Evolutionary conservation across 2,888 invertebrate species (phyloP), one percentile per base, ranked within the genome.

Genomic region (Mimumesa dahlbomi): DNA sequence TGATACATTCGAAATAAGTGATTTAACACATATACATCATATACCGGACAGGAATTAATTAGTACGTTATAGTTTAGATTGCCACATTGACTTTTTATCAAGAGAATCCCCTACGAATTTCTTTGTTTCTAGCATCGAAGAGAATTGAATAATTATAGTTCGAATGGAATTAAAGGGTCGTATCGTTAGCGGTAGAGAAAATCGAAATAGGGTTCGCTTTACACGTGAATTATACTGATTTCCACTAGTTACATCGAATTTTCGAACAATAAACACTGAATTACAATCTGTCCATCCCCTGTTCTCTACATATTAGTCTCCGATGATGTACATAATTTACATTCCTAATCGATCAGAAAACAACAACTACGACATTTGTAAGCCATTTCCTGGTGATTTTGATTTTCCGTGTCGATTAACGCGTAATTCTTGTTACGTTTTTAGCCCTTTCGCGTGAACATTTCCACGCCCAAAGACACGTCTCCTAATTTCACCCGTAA

Each of bases 181-280:
- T 29, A 9, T n/a, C 22, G 6, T 18, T 48, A 48, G 36, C 13
- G 29, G 34, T 6, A 6, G 22, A 29, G 34, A 40, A 57, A 14
- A 13, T n/a, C n/a, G 29, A 57, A 69, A 50, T 38, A 38, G 31
- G 36, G 46, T 52, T 13, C 22, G 21, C 7, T 16, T 42, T 61
- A 57, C 53, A 13, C 31, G 49, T 56, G n/a, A n/a, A n/a, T n/a
- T n/a, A 67, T 36, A 34, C 49, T 18, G 53, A 59, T 11, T 22
- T 48, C 36, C 49, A 29, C 59, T 69, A 54, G 36, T 18, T 52
- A 54, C 68, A 67, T 61, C 21, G 61, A 70, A 46, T 36, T 43
- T 16, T 40, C 31, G 49, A 45, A 69, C 53, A 59, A 31, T 43
- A 59, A 59, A 49, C 68, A 68, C 38, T 11, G 59, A 65, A 36